phyloP scores from a whole-genome alignment of 2,113 vertebrate genomes.

The Ceyx cyanopectus region DNA sequence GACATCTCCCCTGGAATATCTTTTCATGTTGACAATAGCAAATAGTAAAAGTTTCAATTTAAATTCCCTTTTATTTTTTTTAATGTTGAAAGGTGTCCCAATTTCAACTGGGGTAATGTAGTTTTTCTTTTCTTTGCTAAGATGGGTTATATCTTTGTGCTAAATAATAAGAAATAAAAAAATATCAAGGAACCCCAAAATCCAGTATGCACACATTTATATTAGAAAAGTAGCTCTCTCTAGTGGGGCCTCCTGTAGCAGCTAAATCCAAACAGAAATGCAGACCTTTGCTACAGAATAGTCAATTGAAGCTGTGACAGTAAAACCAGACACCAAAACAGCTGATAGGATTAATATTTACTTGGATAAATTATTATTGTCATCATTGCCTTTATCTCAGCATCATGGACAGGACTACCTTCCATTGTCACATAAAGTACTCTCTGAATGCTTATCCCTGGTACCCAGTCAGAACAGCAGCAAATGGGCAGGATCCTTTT shows the following conservation, averaged over 20 bases:
- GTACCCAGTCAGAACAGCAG: background rate
- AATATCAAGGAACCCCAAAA: background rate
- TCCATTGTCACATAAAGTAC: conserved; percentile 16
- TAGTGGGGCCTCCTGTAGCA: background rate
- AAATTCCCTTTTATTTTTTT: background rate
- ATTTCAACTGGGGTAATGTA: background rate
- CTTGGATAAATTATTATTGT: background rate
- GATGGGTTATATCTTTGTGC: background rate
- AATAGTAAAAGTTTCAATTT: background rate
- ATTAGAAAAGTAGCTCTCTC: background rate
- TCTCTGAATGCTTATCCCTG: conserved; percentile 24
- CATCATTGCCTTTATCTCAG: conserved; percentile 11
- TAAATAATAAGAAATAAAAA: background rate
- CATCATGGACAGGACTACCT: background rate
- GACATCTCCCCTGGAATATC: background rate
- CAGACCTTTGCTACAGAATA: background rate
- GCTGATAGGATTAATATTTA: background rate
- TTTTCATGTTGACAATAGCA: background rate
- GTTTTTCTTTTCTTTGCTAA: background rate
- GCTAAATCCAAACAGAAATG: background rate
- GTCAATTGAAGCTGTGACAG: background rate
- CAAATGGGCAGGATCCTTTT: background rate
- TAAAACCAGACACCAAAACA: background rate
- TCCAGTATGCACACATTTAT: background rate
- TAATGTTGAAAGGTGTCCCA: background rate